Evolutionary conservation across 2,113 vertebrate species (phyloP).

Genomic region (Micronisus gabar): DNA sequence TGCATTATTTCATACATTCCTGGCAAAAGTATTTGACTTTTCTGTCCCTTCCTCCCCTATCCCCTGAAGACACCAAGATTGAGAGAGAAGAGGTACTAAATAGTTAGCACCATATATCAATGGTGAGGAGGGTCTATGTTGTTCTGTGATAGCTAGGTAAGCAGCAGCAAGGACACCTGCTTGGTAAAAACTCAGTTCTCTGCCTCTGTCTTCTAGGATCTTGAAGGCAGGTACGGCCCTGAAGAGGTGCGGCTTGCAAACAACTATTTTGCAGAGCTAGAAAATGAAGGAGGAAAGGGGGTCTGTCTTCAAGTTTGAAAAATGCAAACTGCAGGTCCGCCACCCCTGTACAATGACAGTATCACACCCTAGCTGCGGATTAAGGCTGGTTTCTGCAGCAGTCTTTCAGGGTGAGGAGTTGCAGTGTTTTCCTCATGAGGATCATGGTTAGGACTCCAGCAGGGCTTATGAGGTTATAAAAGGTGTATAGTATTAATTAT

Average conservation of each 20-base stretch:
- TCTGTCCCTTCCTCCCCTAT: background rate
- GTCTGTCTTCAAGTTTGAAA: background rate
- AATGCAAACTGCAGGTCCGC: background rate
- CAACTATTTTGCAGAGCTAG: background rate
- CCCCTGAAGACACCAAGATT: background rate
- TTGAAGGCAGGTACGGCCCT: background rate
- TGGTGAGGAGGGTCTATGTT: background rate
- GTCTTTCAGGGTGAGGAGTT: background rate
- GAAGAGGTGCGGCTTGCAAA: background rate
- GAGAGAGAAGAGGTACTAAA: background rate
- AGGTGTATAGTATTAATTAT: background rate
- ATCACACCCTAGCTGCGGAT: background rate
- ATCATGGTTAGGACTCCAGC: background rate
- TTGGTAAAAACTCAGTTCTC: background rate
- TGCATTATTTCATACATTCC: background rate
- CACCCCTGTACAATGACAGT: too few relatives aligned
- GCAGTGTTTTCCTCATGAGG: background rate
- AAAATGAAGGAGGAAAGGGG: background rate
- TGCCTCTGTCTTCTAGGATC: background rate
- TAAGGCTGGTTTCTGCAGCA: rapidly evolving
- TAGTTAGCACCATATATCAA: background rate
- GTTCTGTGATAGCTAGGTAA: background rate
- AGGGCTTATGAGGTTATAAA: background rate
- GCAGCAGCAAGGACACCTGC: background rate
- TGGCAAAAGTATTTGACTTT: background rate